Conservation (phyloP, 2,797 vertebrate genomes). For the Choloepus didactylus region DNA sequence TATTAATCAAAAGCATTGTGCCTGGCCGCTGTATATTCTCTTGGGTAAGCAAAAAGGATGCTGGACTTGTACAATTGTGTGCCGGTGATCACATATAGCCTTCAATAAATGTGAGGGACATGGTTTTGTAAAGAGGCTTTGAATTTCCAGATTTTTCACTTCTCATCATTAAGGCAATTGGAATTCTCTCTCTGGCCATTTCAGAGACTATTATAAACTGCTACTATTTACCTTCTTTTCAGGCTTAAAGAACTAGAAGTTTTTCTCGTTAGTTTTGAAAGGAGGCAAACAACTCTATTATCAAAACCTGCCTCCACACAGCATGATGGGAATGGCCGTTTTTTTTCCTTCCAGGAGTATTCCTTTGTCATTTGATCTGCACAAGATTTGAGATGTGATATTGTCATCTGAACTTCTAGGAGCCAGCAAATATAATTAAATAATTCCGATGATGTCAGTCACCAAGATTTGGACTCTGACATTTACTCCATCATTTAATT, state of each 20-base stretch:
- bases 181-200: constrained; percentile 75
- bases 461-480: constrained; percentile 44
- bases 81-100: constrained; percentile 53
- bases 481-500: constrained; percentile 67
- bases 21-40: not conserved
- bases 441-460: constrained; percentile 58
- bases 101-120: constrained; percentile 66
- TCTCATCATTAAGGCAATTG: constrained; percentile 78
- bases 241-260: constrained; percentile 63
- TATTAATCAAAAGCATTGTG: constrained; percentile 74
- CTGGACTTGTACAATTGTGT: constrained; percentile 60
- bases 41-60: constrained; percentile 45
- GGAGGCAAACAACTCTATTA: constrained; percentile 63
- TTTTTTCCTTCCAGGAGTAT: not conserved
- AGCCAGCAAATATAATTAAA: constrained; percentile 68
- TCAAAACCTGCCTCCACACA: constrained; percentile 47
- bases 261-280: constrained; percentile 68
- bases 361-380: constrained; percentile 47
- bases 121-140: constrained; percentile 79
- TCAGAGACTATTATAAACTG: constrained; percentile 73
- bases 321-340: not conserved
- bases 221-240: constrained; percentile 66
- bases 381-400: constrained; percentile 38
- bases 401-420: constrained; percentile 72
- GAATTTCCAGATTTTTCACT: constrained; percentile 75